phyloP scores from a whole-genome alignment of 2,113 vertebrate species.

The Arizona elegans region DNA sequence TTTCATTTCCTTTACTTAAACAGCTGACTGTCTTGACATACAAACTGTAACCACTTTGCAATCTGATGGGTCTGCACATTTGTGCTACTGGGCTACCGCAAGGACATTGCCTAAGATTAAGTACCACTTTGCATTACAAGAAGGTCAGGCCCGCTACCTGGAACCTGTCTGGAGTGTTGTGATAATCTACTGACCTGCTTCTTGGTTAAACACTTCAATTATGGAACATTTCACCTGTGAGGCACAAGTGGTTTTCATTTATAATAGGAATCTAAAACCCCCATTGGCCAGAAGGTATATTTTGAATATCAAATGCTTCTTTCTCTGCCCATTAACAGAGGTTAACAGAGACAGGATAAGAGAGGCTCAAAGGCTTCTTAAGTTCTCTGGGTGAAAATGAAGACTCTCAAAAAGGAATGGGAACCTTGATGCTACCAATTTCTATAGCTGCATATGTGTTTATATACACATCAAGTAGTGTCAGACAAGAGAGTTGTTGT shows the following conservation, averaged over 20 bases:
- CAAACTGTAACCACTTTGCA: neutral
- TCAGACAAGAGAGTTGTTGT: neutral
- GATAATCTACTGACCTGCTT: neutral
- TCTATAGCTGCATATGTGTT: neutral
- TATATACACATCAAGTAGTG: neutral
- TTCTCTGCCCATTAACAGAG: neutral
- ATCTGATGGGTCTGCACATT: neutral
- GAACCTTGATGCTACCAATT: conserved; percentile 7
- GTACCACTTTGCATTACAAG: neutral
- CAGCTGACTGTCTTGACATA: neutral
- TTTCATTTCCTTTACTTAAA: neutral
- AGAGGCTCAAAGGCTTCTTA: neutral
- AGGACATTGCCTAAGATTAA: neutral
- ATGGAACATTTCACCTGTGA: neutral
- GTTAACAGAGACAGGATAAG: neutral
- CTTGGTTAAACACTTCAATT: neutral
- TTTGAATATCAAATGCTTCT: neutral
- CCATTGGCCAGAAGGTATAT: neutral
- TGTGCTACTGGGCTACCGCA: neutral
- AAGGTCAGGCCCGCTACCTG: neutral
- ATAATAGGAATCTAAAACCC: neutral
- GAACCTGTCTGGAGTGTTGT: neutral
- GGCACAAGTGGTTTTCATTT: neutral
- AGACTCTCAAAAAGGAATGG: neutral
- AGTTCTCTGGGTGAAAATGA: neutral